Base-by-base conservation (phyloP, 2,113 vertebrate species). In the Notechis scutatus region DNA sequence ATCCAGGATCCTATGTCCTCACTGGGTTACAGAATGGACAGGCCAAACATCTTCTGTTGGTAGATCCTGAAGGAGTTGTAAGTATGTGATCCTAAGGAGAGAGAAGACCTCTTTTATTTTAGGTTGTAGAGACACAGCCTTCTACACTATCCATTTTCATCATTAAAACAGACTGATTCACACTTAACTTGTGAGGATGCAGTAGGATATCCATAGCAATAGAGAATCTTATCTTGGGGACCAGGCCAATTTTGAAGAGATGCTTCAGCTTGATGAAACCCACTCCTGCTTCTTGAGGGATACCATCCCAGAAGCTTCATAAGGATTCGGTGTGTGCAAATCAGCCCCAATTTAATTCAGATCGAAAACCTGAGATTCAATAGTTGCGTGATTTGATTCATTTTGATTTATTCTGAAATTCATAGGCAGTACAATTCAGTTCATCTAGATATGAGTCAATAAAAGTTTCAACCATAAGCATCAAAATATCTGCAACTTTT, bases 11-110 rank as follows among this genome's bases (percentile, higher is more conserved):
- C 52, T 99, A 99, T 21, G 99, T 99, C 34, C 97, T 99, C 96
- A 99, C 99, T 0, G 99, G 99, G 93, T 98, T 99, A 98, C 99
- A 99, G 94, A 98, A 98, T 0, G 98, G 99, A 92, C 98, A 99
- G 94, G 98, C 98, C 96, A 99, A 99, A 92, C 99, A 99, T 93
- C 98, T 99, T 74, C 98, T 99, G 95, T 97, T 99, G 59, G 98
- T 99, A 97, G 99, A 99, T 92, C 99, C 99, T 0, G 98, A 99
- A 96, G 99, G 99, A 97, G 99, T 98, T 97, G 99, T 99, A 98
- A 98, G 98, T 96, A 61, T 90, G 91, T 85, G 52, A 3, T 89
- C 15, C 12, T 89, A 9, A 54, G 20, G 59, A 91, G 15, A 91
- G 5, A 9, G 59, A 15, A 88, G 52, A 39, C 0, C 18, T 1